phyloP scores from a whole-genome alignment of 1,140 invertebrate species.

The Condylostylus longicornis region DNA sequence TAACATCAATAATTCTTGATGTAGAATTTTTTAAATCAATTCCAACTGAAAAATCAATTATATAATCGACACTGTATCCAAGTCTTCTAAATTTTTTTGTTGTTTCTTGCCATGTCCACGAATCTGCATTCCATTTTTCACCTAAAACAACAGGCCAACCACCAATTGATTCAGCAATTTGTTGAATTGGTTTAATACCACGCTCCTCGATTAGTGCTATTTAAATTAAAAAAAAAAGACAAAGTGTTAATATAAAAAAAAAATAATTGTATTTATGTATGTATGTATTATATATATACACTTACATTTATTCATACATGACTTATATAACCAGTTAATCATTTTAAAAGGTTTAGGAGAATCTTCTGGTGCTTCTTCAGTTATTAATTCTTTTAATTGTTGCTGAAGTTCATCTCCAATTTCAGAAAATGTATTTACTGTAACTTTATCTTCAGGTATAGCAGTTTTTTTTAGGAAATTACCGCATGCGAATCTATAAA shows the following conservation, averaged over 20 bases:
- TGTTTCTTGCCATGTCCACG: constrained; percentile 66
- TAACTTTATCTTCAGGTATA: constrained; percentile 69
- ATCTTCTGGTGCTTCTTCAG: constrained; percentile 43
- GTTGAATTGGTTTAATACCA: constrained; percentile 51
- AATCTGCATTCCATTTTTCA: constrained; percentile 51
- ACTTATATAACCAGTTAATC: constrained; percentile 61
- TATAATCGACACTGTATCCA: constrained; percentile 80
- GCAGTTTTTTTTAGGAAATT: constrained; percentile 51
- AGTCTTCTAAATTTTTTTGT: constrained; percentile 61
- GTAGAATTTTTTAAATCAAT: constrained; percentile 86
- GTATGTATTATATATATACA: constrained; percentile 7
- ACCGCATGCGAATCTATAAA: constrained; percentile 71
- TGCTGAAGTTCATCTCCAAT: constrained; percentile 66
- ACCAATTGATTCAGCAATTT: constrained; percentile 60
- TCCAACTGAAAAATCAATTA: constrained; percentile 80
- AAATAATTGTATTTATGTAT: not conserved
- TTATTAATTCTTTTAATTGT: constrained; percentile 58
- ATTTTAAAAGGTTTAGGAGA: constrained; percentile 59
- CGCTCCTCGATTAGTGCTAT: constrained; percentile 57
- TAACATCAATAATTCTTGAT: constrained; percentile 70
- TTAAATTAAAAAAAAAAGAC: constrained; percentile 14
- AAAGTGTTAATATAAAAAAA: not conserved
- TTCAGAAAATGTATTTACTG: constrained; percentile 63
- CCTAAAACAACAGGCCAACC: constrained; percentile 82
- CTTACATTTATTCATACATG: constrained; percentile 78